Evolutionary conservation across 1,140 invertebrate species (phyloP), one percentile per base, ranked within the genome.

Genomic region (Pseudachorutes palmiensis): DNA sequence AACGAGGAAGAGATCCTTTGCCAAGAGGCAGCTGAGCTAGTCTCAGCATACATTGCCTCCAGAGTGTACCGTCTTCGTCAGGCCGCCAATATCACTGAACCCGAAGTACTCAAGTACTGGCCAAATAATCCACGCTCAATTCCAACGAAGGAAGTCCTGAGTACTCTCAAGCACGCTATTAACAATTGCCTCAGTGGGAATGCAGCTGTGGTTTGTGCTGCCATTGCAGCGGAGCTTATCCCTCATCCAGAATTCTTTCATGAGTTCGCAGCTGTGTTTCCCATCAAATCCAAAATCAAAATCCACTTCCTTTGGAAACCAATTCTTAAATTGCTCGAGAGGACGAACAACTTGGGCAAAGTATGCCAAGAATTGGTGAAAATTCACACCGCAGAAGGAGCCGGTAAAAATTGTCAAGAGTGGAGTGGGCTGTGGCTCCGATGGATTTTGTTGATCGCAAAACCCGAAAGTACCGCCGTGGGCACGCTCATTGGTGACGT

Each of bases 51-150:
- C 36, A 51, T 70, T 33, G 72, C 72, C 36, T 59, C 58, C 22
- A 41, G 61, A 48, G 63, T 73, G 0, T 69, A 73, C 29, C 60
- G 67, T 41, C 14, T 70, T 2, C 64, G 72, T n/a, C 55, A 62
- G 24, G 32, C 29, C 9, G 33, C 58, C 1, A 5, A 5, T n/a
- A 64, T 73, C 2, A 67, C n/a, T 5, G 72, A 73, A 58, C 41
- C 19, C 3, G 67, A 67, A 1, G 70, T 73, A 0, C 32, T 66
- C 9, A 12, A 62, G 22, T 12, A 29, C 0, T 31, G 68, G n/a
- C 48, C 55, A 14, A 33, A 45, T 41, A 41, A 41, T n/a, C 28
- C n/a, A 28, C 5, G 2, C 16, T 12, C 32, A 33, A 62, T 60
- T 9, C 67, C 33, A 19, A 41, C 64, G 0, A 73, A 68, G 45